phyloP scores from a whole-genome alignment of 1,140 invertebrate genomes.

The Pseudoatta argentina region DNA sequence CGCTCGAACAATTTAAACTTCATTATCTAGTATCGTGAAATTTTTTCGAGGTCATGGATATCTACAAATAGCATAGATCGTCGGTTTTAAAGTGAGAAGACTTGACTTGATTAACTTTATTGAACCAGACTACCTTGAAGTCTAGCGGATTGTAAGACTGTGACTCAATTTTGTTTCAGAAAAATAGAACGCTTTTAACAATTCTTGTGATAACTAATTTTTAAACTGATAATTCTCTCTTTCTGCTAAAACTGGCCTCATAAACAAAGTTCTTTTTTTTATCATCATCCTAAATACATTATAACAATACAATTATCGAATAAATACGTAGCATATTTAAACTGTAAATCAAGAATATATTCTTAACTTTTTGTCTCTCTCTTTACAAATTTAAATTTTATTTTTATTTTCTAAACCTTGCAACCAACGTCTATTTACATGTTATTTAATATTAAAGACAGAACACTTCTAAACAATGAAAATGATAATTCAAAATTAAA shows the following conservation, averaged over 20 bases:
- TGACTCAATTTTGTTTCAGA: background rate
- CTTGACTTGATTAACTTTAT: background rate
- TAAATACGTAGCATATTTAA: background rate
- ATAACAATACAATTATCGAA: background rate
- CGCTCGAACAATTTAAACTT: slow-evolving; percentile 4
- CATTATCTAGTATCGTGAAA: slow-evolving; percentile 19
- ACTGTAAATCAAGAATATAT: background rate
- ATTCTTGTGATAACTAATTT: background rate
- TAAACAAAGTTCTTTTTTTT: background rate
- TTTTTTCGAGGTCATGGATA: slow-evolving; percentile 19
- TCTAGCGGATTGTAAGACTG: background rate
- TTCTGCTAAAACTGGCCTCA: background rate
- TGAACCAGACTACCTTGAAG: background rate
- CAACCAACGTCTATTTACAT: background rate
- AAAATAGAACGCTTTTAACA: background rate
- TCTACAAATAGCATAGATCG: background rate
- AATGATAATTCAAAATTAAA: background rate
- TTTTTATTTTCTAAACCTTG: background rate
- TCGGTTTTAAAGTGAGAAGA: background rate
- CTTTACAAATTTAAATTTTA: background rate
- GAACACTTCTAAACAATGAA: background rate
- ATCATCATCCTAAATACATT: background rate
- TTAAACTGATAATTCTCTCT: background rate
- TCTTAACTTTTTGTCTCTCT: background rate
- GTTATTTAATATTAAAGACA: background rate